Percentiles rank a stretch among this genome's conserved stretches.
Evolutionary conservation across 2,797 vertebrate species (phyloP).

Genomic region (Muscicapa striata): DNA sequence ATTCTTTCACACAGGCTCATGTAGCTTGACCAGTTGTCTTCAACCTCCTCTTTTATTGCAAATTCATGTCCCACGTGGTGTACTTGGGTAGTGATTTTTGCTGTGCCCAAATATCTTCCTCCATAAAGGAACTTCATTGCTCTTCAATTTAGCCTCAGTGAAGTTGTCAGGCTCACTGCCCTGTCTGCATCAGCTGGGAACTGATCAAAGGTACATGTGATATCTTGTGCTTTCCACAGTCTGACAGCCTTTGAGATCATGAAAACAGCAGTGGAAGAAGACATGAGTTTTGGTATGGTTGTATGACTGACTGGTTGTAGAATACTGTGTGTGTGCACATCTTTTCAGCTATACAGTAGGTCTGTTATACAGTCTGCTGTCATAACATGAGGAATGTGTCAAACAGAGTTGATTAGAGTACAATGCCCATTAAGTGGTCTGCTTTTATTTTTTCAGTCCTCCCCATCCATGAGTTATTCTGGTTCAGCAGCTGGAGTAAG

Average conservation of each 20-base stretch:
- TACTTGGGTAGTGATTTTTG: not conserved
- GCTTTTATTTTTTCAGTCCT: not conserved
- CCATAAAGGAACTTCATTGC: not conserved
- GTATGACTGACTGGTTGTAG: not conserved
- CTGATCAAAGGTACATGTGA: rapidly evolving
- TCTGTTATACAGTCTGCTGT: not conserved
- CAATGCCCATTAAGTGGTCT: not conserved
- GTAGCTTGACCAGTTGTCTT: not conserved
- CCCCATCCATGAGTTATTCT: not conserved
- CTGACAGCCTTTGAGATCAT: not conserved
- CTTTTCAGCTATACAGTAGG: not conserved
- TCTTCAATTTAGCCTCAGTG: not conserved
- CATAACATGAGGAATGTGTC: not conserved
- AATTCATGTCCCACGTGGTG: not conserved
- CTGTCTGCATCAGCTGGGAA: not conserved
- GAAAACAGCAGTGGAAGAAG: not conserved
- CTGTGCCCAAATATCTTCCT: not conserved
- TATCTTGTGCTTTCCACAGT: not conserved
- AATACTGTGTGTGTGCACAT: not conserved
- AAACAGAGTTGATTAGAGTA: not conserved
- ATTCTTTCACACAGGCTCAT: not conserved
- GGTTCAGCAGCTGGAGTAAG: not conserved
- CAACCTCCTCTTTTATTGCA: not conserved
- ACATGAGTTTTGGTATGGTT: not conserved
- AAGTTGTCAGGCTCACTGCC: not conserved